Evolutionary conservation across 2,797 vertebrate genomes (phyloP).

Genomic region (Macropodus opercularis): DNA sequence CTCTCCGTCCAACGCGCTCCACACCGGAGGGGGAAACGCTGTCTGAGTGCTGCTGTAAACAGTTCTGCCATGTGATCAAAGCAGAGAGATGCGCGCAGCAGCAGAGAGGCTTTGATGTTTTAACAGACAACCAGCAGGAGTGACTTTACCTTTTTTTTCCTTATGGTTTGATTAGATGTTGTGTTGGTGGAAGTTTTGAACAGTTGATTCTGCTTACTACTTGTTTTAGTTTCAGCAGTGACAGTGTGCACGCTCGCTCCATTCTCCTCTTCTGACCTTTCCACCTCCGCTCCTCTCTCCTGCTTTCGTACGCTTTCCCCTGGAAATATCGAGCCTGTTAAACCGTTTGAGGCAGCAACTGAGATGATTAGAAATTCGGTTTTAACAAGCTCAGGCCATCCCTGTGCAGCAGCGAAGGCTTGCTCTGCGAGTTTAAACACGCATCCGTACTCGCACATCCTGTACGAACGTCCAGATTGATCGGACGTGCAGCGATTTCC

Average conservation of each 20-base stretch:
- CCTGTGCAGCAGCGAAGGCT: conserved; percentile 46
- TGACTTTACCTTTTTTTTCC: conserved; percentile 17
- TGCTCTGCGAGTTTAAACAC: conserved; percentile 35
- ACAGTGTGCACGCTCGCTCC: conserved; percentile 1
- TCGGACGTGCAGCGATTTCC: conserved; percentile 69
- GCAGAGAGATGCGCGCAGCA: conserved; percentile 15
- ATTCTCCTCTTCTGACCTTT: conserved; percentile 32
- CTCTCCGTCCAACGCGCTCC: conserved; percentile 26
- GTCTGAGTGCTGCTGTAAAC: conserved; percentile 42
- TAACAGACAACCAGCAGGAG: conserved; percentile 9
- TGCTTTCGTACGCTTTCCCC: conserved; percentile 23
- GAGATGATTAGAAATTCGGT: conserved; percentile 68
- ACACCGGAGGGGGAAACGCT: conserved; percentile 23
- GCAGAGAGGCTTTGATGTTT: conserved; percentile 15
- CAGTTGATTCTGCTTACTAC: conserved; percentile 13
- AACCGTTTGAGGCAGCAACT: conserved; percentile 49
- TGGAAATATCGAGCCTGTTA: conserved; percentile 39
- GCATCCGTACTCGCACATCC: conserved; percentile 20
- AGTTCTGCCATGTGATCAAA: conserved; percentile 47
- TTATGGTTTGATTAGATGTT: conserved; percentile 16
- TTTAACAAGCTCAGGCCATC: conserved; percentile 62
- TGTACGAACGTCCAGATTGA: conserved; percentile 54
- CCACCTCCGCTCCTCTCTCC: conserved; percentile 8
- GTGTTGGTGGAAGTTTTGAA: conserved; percentile 10
- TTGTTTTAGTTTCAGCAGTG: conserved; percentile 1